Evolutionary conservation across 2,113 vertebrate genomes (phyloP).

Genomic region (Halichoerus grypus): DNA sequence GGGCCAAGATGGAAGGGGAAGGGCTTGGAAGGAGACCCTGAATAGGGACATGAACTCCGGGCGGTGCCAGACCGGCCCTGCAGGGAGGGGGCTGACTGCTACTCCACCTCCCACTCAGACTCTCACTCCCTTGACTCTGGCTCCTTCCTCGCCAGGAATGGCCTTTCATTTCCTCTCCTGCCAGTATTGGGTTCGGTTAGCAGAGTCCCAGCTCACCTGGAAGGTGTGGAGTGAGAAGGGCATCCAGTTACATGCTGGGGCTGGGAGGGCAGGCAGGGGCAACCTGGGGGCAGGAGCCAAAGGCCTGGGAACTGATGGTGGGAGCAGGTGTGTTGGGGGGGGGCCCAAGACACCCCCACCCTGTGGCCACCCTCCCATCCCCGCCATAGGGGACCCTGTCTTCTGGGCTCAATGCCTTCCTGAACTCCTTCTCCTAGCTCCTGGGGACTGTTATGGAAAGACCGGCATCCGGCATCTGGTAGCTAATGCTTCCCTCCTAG

Average conservation of each 20-base stretch:
- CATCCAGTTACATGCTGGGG: constrained; percentile 9
- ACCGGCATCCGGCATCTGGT: background rate
- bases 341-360: background rate
- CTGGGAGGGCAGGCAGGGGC: background rate
- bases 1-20: background rate
- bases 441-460: background rate
- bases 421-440: background rate
- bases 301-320: background rate
- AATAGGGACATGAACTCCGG: background rate
- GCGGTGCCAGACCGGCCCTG: background rate
- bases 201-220: constrained; percentile 56
- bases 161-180: background rate
- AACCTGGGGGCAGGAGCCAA: background rate
- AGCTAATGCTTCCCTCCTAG: background rate
- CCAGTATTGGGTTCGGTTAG: constrained; percentile 56
- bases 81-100: background rate
- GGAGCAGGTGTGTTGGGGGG: background rate
- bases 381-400: background rate
- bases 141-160: background rate
- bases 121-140: background rate
- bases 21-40: background rate
- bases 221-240: constrained; percentile 38
- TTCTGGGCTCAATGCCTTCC: background rate
- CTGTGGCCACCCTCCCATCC: background rate
- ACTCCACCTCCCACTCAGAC: background rate